Conservation (phyloP, 2,888 invertebrate genomes). For the Rhagium mordax region DNA sequence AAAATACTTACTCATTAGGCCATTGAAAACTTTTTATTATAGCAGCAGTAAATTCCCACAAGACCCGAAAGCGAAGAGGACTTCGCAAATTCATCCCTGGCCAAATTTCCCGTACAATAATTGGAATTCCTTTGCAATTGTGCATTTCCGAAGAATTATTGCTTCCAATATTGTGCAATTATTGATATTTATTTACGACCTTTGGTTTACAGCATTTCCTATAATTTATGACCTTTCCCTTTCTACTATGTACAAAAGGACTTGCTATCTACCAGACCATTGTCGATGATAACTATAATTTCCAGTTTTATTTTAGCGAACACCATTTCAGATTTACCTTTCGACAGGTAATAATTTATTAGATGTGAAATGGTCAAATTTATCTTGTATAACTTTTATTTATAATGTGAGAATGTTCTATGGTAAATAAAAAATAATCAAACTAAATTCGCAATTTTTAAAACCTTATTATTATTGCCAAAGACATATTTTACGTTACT, state of each 20-base stretch:
- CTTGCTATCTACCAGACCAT: constrained; percentile 47
- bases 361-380: constrained; percentile 23
- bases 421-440: too few species aligned
- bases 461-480: too few species aligned
- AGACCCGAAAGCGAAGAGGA: neutral
- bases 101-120: constrained; percentile 55
- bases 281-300: constrained; percentile 50
- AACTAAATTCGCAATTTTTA: too few species aligned
- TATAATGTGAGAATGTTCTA: too few species aligned
- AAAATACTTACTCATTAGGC: too few species aligned
- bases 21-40: too few species aligned
- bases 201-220: constrained; percentile 47
- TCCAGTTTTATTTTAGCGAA: constrained; percentile 37
- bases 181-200: constrained; percentile 61
- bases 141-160: constrained; percentile 57
- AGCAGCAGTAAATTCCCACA: neutral
- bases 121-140: constrained; percentile 59
- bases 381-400: constrained; percentile 10
- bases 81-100: constrained; percentile 49
- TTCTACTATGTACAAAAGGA: constrained; percentile 47
- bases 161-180: constrained; percentile 59
- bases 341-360: constrained; percentile 10
- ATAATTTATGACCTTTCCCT: constrained; percentile 51
- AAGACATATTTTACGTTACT: too few species aligned
- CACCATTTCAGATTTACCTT: constrained; percentile 36